These are phyloP conservation scores for Aphelenchoides avenae DNA, from an alignment of 1,140 invertebrate genomes.

Conservation along the genomic window DNA sequence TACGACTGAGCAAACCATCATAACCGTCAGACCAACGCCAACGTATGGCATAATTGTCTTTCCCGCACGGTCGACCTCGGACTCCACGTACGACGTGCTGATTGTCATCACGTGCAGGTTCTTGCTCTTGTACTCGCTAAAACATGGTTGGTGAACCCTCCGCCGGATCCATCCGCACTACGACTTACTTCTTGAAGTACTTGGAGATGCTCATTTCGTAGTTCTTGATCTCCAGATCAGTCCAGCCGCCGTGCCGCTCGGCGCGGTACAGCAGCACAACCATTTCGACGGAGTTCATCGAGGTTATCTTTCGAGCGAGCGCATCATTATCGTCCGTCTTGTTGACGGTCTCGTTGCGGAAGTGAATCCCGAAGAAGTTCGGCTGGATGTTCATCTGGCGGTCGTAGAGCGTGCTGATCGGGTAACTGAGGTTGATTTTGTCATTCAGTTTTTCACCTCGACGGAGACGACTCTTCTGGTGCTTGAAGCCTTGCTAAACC, in stretches of 20 bases:
- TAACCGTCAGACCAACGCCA: constrained; percentile 39
- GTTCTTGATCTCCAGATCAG: constrained; percentile 29
- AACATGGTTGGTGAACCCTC: background rate
- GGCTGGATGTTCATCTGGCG: constrained; percentile 43
- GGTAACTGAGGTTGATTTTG: constrained; percentile 44
- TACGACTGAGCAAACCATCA: constrained; percentile 36
- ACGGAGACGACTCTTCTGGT: constrained; percentile 28
- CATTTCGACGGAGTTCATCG: constrained; percentile 34
- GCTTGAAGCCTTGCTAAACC: constrained; percentile 34
- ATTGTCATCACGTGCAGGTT: constrained; percentile 25
- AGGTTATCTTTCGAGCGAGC: constrained; percentile 12
- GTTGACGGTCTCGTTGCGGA: constrained; percentile 13
- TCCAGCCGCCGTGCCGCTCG: constrained; percentile 35
- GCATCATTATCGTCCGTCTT: background rate
- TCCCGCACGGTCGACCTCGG: constrained; percentile 38
- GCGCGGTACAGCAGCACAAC: constrained; percentile 36
- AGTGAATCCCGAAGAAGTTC: constrained; percentile 52
- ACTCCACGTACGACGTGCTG: constrained; percentile 21
- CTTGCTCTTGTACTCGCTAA: constrained; percentile 38
- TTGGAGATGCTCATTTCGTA: constrained; percentile 36
- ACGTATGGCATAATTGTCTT: constrained; percentile 37
- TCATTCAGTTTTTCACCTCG: constrained; percentile 18
- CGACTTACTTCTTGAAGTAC: constrained; percentile 36
- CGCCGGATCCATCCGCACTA: background rate
- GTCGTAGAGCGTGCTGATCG: constrained; percentile 43